Evolutionary conservation across 1,140 invertebrate genomes (phyloP), one percentile per base, ranked within the genome.

Genomic region (Drosophila sucinea): DNA sequence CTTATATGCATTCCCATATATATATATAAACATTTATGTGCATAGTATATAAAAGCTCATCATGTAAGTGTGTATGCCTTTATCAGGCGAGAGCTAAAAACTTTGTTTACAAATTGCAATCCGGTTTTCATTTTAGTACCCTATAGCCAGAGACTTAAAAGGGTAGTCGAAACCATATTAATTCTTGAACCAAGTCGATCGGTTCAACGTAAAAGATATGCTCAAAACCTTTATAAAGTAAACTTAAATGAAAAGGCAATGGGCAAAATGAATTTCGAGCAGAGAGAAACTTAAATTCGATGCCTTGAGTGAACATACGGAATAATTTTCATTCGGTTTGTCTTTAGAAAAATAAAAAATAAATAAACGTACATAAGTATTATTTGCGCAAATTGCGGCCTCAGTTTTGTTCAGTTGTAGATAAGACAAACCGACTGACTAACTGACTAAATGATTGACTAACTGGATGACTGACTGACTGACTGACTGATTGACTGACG

Each of bases 371-470:
- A 25, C 44, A 27, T 87, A 86, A 17, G 83, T 89, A 87, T 83
- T 81, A 87, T 87, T 87, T 86, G 84, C 83, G 83, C 77, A 86
- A 86, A 87, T 86, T 82, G 83, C 72, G 76, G 82, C 70, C 83
- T 66, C 61, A 69, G 79, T 58, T 69, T 47, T 58, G 64, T 47
- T n/a, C 17, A 86, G 79, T 81, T 89, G 83, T 67, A 71, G 47
- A 58, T 40, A 56, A 68, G 38, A 41, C 58, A 75, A 62, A 66
- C 51, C 62, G 60, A 66, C 63, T 17, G 55, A 68, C 47, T 68
- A 58, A 75, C 38, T 17, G 27, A 44, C 30, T 11, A 54, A 57
- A 58, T 41, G 47, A 69, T 10, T n/a, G 44, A 38, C 29, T 47
- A 33, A 64, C 27, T 33, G 40, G 55, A 38, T 30, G 23, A 8